Evolutionary conservation across 2,888 invertebrate genomes (phyloP), one percentile per base, ranked within the genome.

Genomic region (Pegoplata infirma): DNA sequence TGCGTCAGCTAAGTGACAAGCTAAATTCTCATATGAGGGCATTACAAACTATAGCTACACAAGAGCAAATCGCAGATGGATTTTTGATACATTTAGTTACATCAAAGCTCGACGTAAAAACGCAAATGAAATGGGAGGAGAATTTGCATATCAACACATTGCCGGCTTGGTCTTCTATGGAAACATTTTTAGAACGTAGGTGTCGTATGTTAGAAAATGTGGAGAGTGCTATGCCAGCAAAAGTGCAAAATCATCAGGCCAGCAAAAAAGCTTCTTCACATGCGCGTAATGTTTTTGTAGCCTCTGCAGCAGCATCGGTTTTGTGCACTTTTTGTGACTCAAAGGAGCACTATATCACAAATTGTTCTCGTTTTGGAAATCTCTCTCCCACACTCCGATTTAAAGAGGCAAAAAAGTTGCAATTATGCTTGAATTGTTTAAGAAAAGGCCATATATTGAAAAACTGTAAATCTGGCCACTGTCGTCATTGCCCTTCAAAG

Each of bases 361-460:
- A 23, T 36, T 78, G 68, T 40, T 6, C 58, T 7, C 56, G 19
- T 3, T 77, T 77, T 44, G 51, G n/a, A 0, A 68, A 36, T 59
- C 46, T 73, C 12, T 59, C 64, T 1, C 68, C 80, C 3, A 5
- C 21, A 7, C 6, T 53, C n/a, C 58, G 75, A 7, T 71, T 47
- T 40, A 59, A 67, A 32, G 68, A 77, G 59, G 68, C 28, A 3
- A 80, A 67, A 32, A 53, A 16, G 10, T 21, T 75, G 49, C 49
- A 71, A 1, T 49, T 82, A 25, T 81, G 76, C 14, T 36, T 80
- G 2, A 82, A 82, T 17, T 82, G 81, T 12, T 55, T 80, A 8
- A 53, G 66, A 14, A 68, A 67, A 10, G 80, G 81, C 1, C 80
- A 81, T 64, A 28, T 59, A 10, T 10, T 78, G 28, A 49, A 71